Conservation (phyloP, 1,140 invertebrate genomes). For the Sinonovacula constricta region DNA sequence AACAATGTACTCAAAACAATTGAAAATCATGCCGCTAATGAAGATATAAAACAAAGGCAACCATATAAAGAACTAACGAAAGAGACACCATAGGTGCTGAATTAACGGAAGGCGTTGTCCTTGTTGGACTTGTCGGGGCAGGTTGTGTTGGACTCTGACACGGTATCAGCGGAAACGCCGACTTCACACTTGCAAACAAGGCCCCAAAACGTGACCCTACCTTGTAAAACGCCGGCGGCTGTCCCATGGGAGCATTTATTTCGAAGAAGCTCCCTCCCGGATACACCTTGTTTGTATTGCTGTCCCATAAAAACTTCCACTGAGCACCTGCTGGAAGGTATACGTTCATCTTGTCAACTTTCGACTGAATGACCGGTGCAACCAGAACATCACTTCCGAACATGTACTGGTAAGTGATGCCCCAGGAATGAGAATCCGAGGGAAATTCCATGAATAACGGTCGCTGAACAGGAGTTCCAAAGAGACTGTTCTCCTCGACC, state of each 20-base stretch:
- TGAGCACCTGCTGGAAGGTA: constrained; percentile 55
- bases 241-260: constrained; percentile 60
- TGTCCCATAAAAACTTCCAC: constrained; percentile 64
- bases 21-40: too few relatives aligned
- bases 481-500: constrained; percentile 54
- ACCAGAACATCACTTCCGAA: constrained; percentile 77
- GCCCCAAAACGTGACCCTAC: neutral
- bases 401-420: constrained; percentile 75
- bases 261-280: constrained; percentile 35
- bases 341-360: constrained; percentile 33
- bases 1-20: too few relatives aligned
- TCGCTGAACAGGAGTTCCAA: constrained; percentile 73
- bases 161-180: constrained; percentile 32
- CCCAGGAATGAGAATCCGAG: constrained; percentile 60
- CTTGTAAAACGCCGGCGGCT: constrained; percentile 65
- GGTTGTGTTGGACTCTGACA: too few relatives aligned
- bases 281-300: constrained; percentile 4
- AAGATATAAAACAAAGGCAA: too few relatives aligned
- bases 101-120: too few relatives aligned
- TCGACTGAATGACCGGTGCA: constrained; percentile 71
- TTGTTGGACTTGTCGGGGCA: too few relatives aligned
- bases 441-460: constrained; percentile 75
- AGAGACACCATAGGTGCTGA: too few relatives aligned
- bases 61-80: too few relatives aligned
- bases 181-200: constrained; percentile 5